Evolutionary conservation across 2,113 vertebrate genomes (phyloP), one percentile per base, ranked within the genome.

Genomic region (Lagenorhynchus albirostris): DNA sequence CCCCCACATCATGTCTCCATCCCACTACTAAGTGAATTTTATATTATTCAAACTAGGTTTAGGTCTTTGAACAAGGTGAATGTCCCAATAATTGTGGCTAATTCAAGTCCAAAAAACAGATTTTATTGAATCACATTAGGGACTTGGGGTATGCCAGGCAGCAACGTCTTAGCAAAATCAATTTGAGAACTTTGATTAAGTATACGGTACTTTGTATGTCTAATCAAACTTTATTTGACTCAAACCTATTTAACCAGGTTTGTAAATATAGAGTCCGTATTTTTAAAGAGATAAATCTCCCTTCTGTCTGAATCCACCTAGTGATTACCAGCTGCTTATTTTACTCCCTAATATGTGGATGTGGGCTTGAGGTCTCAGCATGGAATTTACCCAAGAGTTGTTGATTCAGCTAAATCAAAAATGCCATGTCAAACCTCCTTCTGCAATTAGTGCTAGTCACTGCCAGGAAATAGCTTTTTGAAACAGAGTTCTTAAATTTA

Each of bases 371-470:
- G 89, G 87, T 97, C 96, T 89, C 47, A 90, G 70, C 96, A 91
- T 1, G 4, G 76, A 96, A 94, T 97, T 97, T 95, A 94, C 68
- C 41, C 62, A 82, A 92, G 88, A 94, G n/a, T 67, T 98, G 97
- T 98, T 96, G 97, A 97, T 95, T 97, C 97, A 97, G 95, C 95
- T 96, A 89, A 97, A 98, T 95, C 74, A 82, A 92, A 96, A 97
- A 84, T 94, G 96, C 71, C 70, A 88, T 13, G 70, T 95, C 79
- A 97, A 98, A 96, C 0, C 1, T 95, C 76, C 15, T 95, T 98
- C 85, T 47, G 41, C 74, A 97, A 65, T 97, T 63, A 91, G 26
- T 88, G 68, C 47, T 94, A 88, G 29, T 90, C 77, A 88, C 15
- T 98, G 67, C 53, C 96, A 91, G 81, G 86, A 58, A 98, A 97